Conservation (phyloP, 2,888 invertebrate genomes). For the Drosophila atripex region DNA sequence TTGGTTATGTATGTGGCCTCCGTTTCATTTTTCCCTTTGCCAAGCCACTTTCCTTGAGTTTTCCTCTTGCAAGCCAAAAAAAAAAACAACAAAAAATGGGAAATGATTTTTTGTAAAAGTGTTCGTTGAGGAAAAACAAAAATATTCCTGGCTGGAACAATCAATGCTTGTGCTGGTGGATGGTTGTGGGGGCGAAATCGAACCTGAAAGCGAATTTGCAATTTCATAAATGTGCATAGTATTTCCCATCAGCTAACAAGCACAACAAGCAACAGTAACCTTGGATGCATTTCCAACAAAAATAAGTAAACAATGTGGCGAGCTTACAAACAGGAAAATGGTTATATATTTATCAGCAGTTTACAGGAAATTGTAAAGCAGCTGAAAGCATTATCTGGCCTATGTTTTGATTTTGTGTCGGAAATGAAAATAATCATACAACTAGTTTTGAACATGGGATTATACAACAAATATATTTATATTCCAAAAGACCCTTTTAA, state of each 20-base stretch:
- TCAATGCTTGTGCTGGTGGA: slow-evolving; percentile 1
- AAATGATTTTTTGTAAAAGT: background rate
- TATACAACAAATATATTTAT: background rate
- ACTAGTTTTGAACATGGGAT: background rate
- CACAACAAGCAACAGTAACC: slow-evolving; percentile 6
- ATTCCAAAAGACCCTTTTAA: background rate
- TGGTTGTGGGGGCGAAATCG: background rate
- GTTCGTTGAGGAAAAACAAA: background rate
- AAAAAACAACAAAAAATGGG: slow-evolving; percentile 2
- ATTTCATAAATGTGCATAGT: slow-evolving; percentile 21
- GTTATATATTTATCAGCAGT: background rate
- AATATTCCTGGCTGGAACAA: background rate
- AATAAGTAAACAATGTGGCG: slow-evolving; percentile 4
- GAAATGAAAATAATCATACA: slow-evolving; percentile 1
- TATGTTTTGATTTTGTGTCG: background rate
- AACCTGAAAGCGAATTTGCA: slow-evolving; percentile 30
- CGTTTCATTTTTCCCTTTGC: slow-evolving; percentile 9
- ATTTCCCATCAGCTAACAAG: slow-evolving; percentile 9
- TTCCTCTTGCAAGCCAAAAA: background rate
- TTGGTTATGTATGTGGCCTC: slow-evolving; percentile 27
- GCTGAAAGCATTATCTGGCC: background rate
- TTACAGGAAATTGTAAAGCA: slow-evolving; percentile 1
- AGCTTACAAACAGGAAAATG: background rate
- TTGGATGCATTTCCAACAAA: slow-evolving; percentile 7
- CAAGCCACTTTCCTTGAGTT: slow-evolving; percentile 12